Evolutionary conservation across 2,888 invertebrate species (phyloP).

Genomic region (Ametastegia equiseti): DNA sequence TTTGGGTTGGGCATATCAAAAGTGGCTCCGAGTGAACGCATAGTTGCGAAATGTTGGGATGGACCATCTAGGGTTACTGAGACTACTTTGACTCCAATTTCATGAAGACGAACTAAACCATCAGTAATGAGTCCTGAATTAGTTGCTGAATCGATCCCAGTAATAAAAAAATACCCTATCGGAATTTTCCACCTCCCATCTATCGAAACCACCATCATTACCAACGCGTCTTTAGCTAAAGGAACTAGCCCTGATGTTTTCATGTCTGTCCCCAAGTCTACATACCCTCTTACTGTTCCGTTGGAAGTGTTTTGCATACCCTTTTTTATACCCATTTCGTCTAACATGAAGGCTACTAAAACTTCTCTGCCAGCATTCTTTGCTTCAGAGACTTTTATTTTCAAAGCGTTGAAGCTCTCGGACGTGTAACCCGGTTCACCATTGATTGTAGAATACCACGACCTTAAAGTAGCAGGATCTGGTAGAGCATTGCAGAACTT

Average conservation of each 20-base stretch:
- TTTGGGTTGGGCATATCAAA: not conserved
- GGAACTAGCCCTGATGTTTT: conserved; percentile 31
- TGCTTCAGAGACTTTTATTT: conserved; percentile 45
- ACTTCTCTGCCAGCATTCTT: conserved; percentile 33
- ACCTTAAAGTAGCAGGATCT: conserved; percentile 52
- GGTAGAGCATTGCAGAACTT: conserved; percentile 54
- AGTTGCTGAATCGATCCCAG: conserved; percentile 42
- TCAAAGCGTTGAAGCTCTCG: conserved; percentile 52
- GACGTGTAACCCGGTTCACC: conserved; percentile 52
- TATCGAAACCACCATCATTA: conserved; percentile 48
- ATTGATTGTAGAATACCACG: conserved; percentile 53
- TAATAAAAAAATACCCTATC: conserved; percentile 53
- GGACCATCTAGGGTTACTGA: conserved; percentile 54
- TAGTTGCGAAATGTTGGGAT: conserved; percentile 49
- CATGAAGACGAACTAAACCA: conserved; percentile 48
- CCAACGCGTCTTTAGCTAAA: conserved; percentile 52
- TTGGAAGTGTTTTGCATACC: conserved; percentile 39
- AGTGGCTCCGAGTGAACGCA: conserved; percentile 49
- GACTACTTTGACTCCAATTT: conserved; percentile 50
- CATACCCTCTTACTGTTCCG: conserved; percentile 52
- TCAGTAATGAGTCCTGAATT: conserved; percentile 35
- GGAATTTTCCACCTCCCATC: conserved; percentile 54
- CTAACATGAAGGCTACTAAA: conserved; percentile 54
- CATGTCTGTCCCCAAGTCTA: conserved; percentile 53
- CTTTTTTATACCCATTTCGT: conserved; percentile 55